Conservation (phyloP, 2,888 invertebrate species). For the Polia nebulosa region DNA sequence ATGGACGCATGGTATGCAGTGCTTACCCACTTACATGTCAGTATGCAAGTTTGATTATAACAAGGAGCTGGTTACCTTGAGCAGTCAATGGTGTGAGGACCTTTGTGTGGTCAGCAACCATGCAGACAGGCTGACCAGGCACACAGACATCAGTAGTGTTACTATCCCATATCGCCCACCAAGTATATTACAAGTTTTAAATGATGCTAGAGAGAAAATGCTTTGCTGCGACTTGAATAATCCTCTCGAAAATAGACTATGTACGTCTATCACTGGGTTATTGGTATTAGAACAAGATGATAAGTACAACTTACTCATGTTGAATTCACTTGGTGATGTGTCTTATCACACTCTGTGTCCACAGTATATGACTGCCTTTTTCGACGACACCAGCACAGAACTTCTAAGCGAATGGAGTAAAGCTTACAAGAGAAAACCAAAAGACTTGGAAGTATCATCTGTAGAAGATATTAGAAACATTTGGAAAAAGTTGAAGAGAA, state of each 20-base stretch:
- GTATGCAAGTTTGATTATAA: slow-evolving; percentile 79
- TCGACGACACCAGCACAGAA: slow-evolving; percentile 79
- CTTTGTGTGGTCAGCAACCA: slow-evolving; percentile 82
- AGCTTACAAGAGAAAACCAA: slow-evolving; percentile 68
- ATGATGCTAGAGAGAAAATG: slow-evolving; percentile 76
- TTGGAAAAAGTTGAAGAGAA: slow-evolving; percentile 77
- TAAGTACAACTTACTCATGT: slow-evolving; percentile 78
- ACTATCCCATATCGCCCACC: slow-evolving; percentile 84
- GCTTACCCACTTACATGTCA: slow-evolving; percentile 85
- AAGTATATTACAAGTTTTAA: slow-evolving; percentile 77
- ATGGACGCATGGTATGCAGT: slow-evolving; percentile 91
- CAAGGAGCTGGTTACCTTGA: slow-evolving; percentile 81
- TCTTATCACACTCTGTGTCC: slow-evolving; percentile 80
- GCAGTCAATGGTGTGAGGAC: slow-evolving; percentile 87
- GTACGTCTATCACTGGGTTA: slow-evolving; percentile 79
- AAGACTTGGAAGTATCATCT: slow-evolving; percentile 77
- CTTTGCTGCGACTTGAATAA: slow-evolving; percentile 80
- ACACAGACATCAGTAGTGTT: slow-evolving; percentile 71
- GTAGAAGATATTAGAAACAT: slow-evolving; percentile 75
- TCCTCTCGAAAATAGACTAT: slow-evolving; percentile 78
- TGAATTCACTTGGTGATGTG: slow-evolving; percentile 86
- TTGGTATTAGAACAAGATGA: slow-evolving; percentile 76
- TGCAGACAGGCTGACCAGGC: slow-evolving; percentile 71
- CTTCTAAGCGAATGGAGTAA: slow-evolving; percentile 81
- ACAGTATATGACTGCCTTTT: slow-evolving; percentile 76